Conservation (phyloP, 1,140 invertebrate genomes). For the Pantala flavescens region DNA sequence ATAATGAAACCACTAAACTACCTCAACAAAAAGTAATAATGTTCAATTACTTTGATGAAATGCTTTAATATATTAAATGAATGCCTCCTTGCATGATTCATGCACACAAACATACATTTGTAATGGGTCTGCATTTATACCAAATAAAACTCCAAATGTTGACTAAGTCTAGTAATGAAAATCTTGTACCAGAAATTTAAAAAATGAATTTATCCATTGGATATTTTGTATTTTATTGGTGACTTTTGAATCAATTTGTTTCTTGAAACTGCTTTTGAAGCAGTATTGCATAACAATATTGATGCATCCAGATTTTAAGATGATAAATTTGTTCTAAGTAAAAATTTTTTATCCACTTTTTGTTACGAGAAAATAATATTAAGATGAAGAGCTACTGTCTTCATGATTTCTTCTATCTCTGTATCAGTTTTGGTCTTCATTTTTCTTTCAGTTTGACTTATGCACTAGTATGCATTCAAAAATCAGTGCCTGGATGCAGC, state of each 20-base stretch:
- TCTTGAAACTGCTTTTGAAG: conserved; percentile 1
- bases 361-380: too few species aligned
- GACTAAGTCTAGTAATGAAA: background rate
- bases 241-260: background rate
- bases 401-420: too few species aligned
- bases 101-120: background rate
- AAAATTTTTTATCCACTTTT: too few species aligned
- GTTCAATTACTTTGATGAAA: background rate
- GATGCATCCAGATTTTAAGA: background rate
- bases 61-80: background rate
- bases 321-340: too few species aligned
- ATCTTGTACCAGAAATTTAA: background rate
- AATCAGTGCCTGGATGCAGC: background rate
- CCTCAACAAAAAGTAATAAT: conserved; percentile 3
- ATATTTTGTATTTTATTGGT: conserved; percentile 1
- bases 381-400: too few species aligned
- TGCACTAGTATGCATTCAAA: too few species aligned
- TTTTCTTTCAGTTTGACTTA: too few species aligned
- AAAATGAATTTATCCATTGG: background rate
- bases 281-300: background rate
- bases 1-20: background rate
- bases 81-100: background rate
- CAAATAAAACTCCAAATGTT: background rate
- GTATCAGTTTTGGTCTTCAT: too few species aligned
- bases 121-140: background rate